phyloP scores from a whole-genome alignment of 2,113 vertebrate genomes.

The Nettapus auritus region DNA sequence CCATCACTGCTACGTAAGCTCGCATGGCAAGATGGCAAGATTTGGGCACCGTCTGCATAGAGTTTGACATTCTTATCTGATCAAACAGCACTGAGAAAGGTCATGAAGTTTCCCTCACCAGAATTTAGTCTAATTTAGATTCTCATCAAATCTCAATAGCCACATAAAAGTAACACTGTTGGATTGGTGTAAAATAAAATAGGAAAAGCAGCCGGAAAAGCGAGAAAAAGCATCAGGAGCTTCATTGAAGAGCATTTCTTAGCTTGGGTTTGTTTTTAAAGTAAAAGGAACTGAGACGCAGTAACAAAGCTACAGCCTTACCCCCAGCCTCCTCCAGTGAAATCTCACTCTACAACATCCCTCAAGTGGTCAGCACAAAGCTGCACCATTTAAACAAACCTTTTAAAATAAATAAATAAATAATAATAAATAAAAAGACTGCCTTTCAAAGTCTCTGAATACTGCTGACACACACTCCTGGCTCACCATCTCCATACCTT shows the following conservation, averaged over 20 bases:
- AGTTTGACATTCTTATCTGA: neutral
- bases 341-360: neutral
- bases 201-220: neutral
- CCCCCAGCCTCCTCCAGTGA: neutral
- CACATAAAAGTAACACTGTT: neutral
- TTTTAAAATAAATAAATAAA: neutral
- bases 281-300: neutral
- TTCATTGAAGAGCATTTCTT: neutral
- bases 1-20: neutral
- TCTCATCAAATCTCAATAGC: neutral
- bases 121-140: neutral
- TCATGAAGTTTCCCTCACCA: neutral
- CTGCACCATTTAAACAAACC: neutral
- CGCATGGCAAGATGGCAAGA: neutral
- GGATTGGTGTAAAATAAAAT: neutral
- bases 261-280: neutral
- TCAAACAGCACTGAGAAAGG: neutral
- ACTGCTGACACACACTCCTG: neutral
- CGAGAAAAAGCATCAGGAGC: neutral
- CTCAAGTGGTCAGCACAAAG: neutral
- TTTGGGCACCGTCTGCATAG: neutral
- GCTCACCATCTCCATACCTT: neutral
- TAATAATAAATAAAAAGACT: neutral
- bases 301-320: slow-evolving; percentile 4
- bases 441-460: neutral